Conservation (phyloP, 2,888 invertebrate genomes). For the Idaea biselata region DNA sequence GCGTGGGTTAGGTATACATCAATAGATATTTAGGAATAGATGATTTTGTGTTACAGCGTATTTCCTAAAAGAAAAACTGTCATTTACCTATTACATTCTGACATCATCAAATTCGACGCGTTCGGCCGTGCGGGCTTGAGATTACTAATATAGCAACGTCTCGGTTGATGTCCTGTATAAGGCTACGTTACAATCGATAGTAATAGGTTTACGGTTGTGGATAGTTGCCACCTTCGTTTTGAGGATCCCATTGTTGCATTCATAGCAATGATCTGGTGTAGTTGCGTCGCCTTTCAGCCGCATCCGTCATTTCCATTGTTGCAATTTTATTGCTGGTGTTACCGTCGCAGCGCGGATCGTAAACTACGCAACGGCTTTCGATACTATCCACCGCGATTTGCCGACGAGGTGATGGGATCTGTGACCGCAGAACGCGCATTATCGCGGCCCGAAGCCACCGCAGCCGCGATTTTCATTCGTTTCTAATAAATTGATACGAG, state of each 20-base stretch:
- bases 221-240: slow-evolving; percentile 75
- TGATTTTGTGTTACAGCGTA: background rate
- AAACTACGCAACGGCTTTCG: slow-evolving; percentile 72
- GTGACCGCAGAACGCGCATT: slow-evolving; percentile 70
- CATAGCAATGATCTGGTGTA: slow-evolving; percentile 72
- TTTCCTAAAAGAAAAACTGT: background rate
- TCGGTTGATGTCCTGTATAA: slow-evolving; percentile 28
- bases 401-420: slow-evolving; percentile 64
- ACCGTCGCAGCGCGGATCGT: slow-evolving; percentile 72
- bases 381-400: slow-evolving; percentile 66
- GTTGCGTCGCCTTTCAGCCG: slow-evolving; percentile 72
- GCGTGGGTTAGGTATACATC: background rate
- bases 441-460: slow-evolving; percentile 72
- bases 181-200: slow-evolving; percentile 49
- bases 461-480: slow-evolving; percentile 75
- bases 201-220: slow-evolving; percentile 61
- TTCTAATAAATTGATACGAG: slow-evolving; percentile 79
- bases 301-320: slow-evolving; percentile 78
- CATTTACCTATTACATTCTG: background rate
- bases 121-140: slow-evolving; percentile 24
- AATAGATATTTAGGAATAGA: background rate
- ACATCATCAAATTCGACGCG: background rate
- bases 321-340: slow-evolving; percentile 78
- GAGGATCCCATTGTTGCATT: slow-evolving; percentile 77
- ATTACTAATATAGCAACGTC: slow-evolving; percentile 23